A percentile compares a stretch with the other conserved stretches of the same genome.
Evolutionary conservation across 2,797 vertebrate species (phyloP).

Genomic region (Tauraco hartlaubi): DNA sequence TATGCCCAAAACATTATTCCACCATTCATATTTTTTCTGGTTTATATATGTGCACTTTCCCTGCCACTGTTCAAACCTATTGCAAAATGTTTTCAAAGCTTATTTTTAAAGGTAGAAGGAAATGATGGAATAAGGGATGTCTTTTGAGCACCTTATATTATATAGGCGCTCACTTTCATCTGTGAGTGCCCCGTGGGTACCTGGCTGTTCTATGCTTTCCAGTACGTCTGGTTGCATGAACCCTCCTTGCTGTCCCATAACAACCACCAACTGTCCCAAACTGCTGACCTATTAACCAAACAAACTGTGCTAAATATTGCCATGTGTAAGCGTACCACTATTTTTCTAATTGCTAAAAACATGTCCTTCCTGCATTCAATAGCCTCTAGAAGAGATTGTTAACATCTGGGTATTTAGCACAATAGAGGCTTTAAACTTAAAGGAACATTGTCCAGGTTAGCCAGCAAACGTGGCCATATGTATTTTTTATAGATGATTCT

Average conservation of each 20-base stretch:
- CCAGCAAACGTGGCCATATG: neutral
- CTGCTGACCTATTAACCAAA: slow-evolving; percentile 64
- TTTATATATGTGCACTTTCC: neutral
- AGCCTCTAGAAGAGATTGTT: slow-evolving; percentile 66
- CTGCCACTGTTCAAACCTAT: neutral
- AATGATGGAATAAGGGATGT: neutral
- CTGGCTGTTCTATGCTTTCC: neutral
- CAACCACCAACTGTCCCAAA: slow-evolving; percentile 41
- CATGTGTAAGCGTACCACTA: slow-evolving; percentile 67
- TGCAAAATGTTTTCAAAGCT: neutral
- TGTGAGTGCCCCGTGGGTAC: neutral
- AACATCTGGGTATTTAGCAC: slow-evolving; percentile 65
- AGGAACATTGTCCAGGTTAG: slow-evolving; percentile 49
- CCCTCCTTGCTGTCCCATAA: neutral
- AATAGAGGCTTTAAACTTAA: slow-evolving; percentile 57
- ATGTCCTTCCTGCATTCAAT: slow-evolving; percentile 66
- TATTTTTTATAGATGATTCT: neutral
- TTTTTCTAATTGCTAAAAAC: slow-evolving; percentile 74
- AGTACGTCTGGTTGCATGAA: neutral
- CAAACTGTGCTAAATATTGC: slow-evolving; percentile 72
- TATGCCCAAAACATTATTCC: neutral
- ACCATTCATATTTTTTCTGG: neutral
- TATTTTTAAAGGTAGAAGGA: neutral
- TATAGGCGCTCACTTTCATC: neutral
- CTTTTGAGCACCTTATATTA: neutral